Evolutionary conservation across 2,888 invertebrate species (phyloP), one percentile per base, ranked within the genome.

Genomic region (Neuroscelio doddi): DNA sequence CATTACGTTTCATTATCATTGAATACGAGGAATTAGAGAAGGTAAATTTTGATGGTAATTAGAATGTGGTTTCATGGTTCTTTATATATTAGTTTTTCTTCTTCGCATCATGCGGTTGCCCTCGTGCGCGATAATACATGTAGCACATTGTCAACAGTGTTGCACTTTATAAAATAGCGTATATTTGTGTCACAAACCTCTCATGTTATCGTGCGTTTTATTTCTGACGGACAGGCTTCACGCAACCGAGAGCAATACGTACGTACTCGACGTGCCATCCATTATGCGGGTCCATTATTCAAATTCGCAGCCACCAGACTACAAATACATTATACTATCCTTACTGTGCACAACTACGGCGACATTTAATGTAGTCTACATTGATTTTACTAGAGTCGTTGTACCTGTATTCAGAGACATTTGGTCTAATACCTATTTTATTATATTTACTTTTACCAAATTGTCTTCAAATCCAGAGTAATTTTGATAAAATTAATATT

Each of bases 281-380:
- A 75, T 74, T 75, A 75, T 75, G 73, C 75, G 72, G 70, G 73
- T 68, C 70, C 72, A 74, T 76, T 76, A 76, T 76, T 76, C 74
- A 76, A 75, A 76, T 72, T 61, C 65, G 58, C 70, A 68, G 67
- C 69, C 75, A 57, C 68, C 67, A 53, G 64, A 70, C 72, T 74
- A 75, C 74, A 74, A 75, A 75, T 74, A 75, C 66, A 62, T 62
- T 66, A 61, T 62, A 46, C 61, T 42, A 51, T 65, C 56, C 65
- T 65, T 61, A 61, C 62, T 57, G 51, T 49, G 49, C 53, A 27
- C 53, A 51, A 45, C 56, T 47, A 62, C 61, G 45, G 21, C 65
- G 36, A 56, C 56, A 52, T 56, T 61, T 65, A 65, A 65, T 64
- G 61, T 46, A 56, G 56, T 56, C 56, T 59, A 56, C 65, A 59